Conservation (phyloP, 2,113 vertebrate genomes). For the Elanoides forficatus region DNA sequence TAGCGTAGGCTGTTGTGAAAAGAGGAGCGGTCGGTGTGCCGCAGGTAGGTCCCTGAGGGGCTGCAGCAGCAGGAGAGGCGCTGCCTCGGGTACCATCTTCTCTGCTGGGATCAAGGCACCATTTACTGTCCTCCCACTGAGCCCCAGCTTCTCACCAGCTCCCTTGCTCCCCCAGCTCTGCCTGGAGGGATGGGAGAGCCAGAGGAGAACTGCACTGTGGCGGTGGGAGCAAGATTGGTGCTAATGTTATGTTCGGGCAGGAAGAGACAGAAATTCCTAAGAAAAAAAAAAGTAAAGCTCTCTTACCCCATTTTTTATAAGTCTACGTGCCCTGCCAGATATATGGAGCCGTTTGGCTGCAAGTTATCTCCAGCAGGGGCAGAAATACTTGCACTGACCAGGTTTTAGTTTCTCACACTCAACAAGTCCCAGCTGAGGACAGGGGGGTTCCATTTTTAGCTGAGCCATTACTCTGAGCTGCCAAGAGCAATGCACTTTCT, state of each 20-base stretch:
- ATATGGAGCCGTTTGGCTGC: neutral
- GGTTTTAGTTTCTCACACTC: neutral
- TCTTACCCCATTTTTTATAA: neutral
- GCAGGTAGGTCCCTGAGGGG: fast-evolving
- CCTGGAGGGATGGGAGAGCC: neutral
- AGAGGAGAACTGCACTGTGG: neutral
- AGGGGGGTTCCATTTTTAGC: neutral
- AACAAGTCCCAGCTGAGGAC: neutral
- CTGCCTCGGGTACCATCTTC: neutral
- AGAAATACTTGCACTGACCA: neutral
- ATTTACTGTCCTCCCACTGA: no score
- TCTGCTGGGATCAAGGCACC: neutral
- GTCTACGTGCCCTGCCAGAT: neutral
- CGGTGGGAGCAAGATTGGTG: neutral
- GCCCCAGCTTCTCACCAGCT: neutral
- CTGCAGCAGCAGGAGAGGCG: neutral
- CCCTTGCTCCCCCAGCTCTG: neutral
- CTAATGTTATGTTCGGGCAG: neutral
- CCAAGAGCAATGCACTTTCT: neutral
- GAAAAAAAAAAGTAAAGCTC: neutral
- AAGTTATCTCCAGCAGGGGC: neutral
- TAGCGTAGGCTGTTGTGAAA: neutral
- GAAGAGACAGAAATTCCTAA: fast-evolving
- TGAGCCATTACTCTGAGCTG: neutral
- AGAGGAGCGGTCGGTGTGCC: fast-evolving